Base-by-base conservation (phyloP, 2,888 invertebrate species). In the Belgica antarctica region DNA sequence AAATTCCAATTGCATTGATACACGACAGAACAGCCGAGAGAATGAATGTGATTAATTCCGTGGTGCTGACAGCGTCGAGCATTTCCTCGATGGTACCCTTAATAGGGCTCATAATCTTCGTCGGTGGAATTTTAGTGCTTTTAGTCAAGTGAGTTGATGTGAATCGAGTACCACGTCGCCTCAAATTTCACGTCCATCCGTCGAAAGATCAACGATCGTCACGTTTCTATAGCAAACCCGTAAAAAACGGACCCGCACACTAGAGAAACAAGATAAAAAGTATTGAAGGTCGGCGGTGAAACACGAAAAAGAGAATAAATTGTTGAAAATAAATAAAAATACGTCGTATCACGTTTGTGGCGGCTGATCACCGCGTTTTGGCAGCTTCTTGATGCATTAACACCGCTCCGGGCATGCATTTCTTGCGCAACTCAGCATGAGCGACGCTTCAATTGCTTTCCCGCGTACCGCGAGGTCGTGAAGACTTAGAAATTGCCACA, bases 81-180 rank as follows among this genome's bases (percentile, higher is more conserved):
- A 65, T 65, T 25, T 65, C 63, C 2, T 27, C 41, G 8, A 65
- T 65, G 47, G 41, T 65, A 17, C 65, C 65, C 0, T 27, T 65
- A 3, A 24, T 65, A 17, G 65, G 41, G 25, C 41, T 65, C 8
- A 36, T 65, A 41, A 59, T 59, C 3, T 27, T 25, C 12, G 65
- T 65, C 12, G 25, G 34, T 47, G 65, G 41, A 36, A 25, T 62
- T 12, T 25, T 65, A n/a, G 24, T 65, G 34, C 19, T 62, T 19
- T 62, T 62, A 17, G 65, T 65, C n/a, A 65, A 65, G 65, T 65
- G 47, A 65, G 65, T 65, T 3, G 27, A 59, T 12, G 27, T n/a
- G 7, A 25, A 59, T 2, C 2, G n/a, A n/a, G n/a, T n/a, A n/a
- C n/a, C n/a, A n/a, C n/a, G n/a, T n/a, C n/a, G n/a, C n/a, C n/a